Conservation (phyloP, 2,797 vertebrate genomes). For the Percopsis omiscomaycus region DNA sequence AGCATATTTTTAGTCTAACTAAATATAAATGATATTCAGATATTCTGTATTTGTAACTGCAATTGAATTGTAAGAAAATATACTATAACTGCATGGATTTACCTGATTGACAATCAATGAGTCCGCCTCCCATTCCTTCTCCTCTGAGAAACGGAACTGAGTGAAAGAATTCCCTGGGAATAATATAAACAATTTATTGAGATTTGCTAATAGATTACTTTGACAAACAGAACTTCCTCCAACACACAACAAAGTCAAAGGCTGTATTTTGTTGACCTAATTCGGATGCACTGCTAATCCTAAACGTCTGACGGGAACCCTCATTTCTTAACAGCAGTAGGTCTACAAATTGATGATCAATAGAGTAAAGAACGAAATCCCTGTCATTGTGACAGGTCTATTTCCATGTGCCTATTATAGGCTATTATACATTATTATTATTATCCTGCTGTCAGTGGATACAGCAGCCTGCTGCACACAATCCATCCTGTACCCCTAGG, state of each 20-base stretch:
- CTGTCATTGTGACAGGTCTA: too few species aligned
- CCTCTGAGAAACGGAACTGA: conserved; percentile 92
- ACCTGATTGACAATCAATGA: conserved; percentile 81
- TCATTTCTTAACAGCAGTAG: too few species aligned
- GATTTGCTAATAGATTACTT: neutral
- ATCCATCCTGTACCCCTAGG: too few species aligned
- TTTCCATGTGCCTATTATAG: too few species aligned
- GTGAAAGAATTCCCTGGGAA: conserved; percentile 89
- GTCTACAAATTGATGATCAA: too few species aligned
- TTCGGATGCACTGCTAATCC: neutral
- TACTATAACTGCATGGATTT: conserved; percentile 37
- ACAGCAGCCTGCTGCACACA: too few species aligned
- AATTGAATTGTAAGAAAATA: neutral
- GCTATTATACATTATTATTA: too few species aligned
- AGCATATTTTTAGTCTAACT: too few species aligned
- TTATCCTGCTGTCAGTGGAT: too few species aligned
- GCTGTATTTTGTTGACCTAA: neutral
- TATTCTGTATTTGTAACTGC: neutral
- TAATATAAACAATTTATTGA: conserved; percentile 1
- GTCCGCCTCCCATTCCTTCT: conserved; percentile 91
- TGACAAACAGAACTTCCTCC: neutral
- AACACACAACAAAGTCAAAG: neutral
- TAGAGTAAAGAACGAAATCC: too few species aligned
- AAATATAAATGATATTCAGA: neutral
- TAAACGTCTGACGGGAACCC: neutral